Base-by-base conservation (phyloP, 2,888 invertebrate genomes). In the Herminia tarsipennalis region DNA sequence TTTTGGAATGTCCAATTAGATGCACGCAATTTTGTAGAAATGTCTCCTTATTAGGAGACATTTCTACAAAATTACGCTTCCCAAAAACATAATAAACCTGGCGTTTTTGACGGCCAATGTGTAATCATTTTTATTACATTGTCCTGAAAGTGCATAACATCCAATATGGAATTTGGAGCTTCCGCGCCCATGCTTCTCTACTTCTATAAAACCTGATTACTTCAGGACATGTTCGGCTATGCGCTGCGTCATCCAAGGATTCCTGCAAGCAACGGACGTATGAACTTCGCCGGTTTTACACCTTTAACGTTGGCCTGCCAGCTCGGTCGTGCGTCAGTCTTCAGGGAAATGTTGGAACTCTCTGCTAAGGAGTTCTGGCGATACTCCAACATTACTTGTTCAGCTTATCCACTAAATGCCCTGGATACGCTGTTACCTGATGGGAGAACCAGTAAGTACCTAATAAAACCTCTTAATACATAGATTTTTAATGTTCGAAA, bases 351-450 rank as follows among this genome's bases (percentile, higher is more conserved):
- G 98, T 93, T 99, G 83, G 99, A 99, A 82, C 93, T 99, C 5
- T 98, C 96, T 5, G 96, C 96, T 8, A 93, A 97, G 80, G 99
- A 99, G 87, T 98, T 99, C 88, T 99, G 99, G 99, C 93, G 99
- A 37, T 99, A 99, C 90, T 98, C 98, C 76, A 99, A 99, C 78
- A 98, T 99, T 66, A 98, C 98, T 5, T 99, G 99, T 85, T 98
- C 99, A 0, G 98, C 98, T 2, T 99, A 99, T 85, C 99, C 99
- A 0, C 91, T 99, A 38, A 98, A 98, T 81, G 98, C 98, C 1
- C 91, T 99, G 70, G 99, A 99, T 81, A 99, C 99, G 0, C 93
- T 99, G 48, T 91, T 97, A 46, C 98, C 98, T 3, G 97, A 98
- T 87, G 99, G 99, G 38, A 93, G 96, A 65, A 99, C 99, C 57